Evolutionary conservation across 2,113 vertebrate species (phyloP).

Genomic region (Circaetus gallicus): DNA sequence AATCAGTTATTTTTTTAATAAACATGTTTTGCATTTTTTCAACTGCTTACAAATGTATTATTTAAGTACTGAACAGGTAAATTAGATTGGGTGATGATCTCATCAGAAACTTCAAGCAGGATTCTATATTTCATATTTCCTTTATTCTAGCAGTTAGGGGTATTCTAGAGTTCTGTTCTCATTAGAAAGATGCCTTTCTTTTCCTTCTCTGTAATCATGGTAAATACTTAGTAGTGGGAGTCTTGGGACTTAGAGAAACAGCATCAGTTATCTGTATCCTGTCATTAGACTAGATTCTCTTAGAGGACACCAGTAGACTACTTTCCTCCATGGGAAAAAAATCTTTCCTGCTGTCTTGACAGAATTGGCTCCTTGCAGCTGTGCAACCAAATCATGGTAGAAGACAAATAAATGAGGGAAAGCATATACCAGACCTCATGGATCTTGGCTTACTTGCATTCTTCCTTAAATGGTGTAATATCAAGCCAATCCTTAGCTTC

Average conservation of each 20-base stretch:
- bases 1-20: background rate
- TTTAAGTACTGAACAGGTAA: background rate
- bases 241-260: background rate
- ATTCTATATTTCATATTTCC: background rate
- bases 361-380: background rate
- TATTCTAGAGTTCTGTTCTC: background rate
- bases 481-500: background rate
- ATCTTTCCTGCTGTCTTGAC: background rate
- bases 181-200: background rate
- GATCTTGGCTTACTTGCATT: background rate
- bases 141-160: background rate
- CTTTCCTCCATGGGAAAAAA: background rate
- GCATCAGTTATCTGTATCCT: background rate
- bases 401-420: background rate
- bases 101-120: background rate
- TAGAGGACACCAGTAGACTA: background rate
- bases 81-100: background rate
- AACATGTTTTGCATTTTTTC: background rate
- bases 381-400: background rate
- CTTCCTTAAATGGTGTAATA: background rate
- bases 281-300: background rate
- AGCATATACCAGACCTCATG: background rate
- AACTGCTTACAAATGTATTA: background rate
- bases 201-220: background rate
- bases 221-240: background rate